Evolutionary conservation across 2,888 invertebrate genomes (phyloP).

Genomic region (Stenoptilia bipunctidactyla): DNA sequence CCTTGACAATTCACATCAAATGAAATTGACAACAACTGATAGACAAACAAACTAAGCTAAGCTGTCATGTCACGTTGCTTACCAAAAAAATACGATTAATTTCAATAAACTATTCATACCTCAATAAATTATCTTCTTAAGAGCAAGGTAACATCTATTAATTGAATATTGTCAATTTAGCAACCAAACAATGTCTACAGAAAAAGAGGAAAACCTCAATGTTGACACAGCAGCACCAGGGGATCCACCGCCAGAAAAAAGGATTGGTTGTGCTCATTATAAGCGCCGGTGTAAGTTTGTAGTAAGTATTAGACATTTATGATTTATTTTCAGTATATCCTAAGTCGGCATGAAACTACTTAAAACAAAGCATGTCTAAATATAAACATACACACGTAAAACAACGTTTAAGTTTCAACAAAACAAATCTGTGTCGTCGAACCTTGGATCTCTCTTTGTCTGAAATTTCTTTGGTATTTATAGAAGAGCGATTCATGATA

Average conservation of each 20-base stretch:
- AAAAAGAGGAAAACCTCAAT: conserved; percentile 28
- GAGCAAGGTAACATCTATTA: too few species aligned
- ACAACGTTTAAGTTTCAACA: conserved; percentile 21
- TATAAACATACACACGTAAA: conserved; percentile 37
- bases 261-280: conserved; percentile 85
- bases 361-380: conserved; percentile 32
- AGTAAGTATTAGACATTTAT: conserved; percentile 65
- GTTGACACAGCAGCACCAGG: conserved; percentile 24
- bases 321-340: conserved; percentile 6
- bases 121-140: too few species aligned
- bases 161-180: too few species aligned
- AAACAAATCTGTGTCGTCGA: conserved; percentile 49
- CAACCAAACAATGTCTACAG: conserved; percentile 38
- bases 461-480: too few species aligned
- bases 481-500: too few species aligned
- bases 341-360: conserved; percentile 15
- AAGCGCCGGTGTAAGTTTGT: conserved; percentile 88
- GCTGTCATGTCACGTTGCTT: too few species aligned
- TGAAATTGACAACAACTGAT: too few species aligned
- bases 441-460: conserved; percentile 18
- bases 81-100: too few species aligned
- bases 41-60: too few species aligned
- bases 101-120: too few species aligned
- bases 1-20: too few species aligned
- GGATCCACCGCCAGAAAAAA: conserved; percentile 36